Percentiles rank a stretch among this genome's conserved stretches.
Evolutionary conservation across 2,888 invertebrate species (phyloP).

Genomic region (Xestia ashworthii): DNA sequence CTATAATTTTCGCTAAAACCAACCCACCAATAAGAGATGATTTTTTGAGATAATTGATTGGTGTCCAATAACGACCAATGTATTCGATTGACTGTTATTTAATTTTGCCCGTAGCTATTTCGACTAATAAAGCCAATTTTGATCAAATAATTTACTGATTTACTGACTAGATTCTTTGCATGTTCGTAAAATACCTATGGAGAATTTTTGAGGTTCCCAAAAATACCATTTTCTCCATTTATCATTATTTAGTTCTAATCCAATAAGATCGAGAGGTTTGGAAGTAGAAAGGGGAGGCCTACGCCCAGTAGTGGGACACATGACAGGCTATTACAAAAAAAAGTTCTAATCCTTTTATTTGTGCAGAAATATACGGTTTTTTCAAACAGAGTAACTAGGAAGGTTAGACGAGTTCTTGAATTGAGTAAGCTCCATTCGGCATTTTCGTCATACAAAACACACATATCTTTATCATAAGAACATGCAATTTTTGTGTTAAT

Average conservation of each 20-base stretch:
- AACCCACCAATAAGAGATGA: background rate
- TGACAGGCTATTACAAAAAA: too few relatives aligned
- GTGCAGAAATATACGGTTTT: background rate
- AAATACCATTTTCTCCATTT: too few relatives aligned
- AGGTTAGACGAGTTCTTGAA: background rate
- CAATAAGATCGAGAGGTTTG: too few relatives aligned
- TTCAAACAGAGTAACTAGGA: background rate
- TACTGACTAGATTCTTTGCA: background rate
- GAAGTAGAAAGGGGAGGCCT: too few relatives aligned
- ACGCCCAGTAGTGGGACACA: too few relatives aligned
- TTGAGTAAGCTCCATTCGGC: background rate
- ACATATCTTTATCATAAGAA: background rate
- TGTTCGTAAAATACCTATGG: background rate
- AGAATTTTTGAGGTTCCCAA: background rate
- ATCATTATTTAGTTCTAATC: too few relatives aligned
- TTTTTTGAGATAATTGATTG: background rate
- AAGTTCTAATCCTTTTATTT: too few relatives aligned
- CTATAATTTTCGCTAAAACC: constrained; percentile 1
- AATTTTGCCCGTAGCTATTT: background rate
- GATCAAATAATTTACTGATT: background rate
- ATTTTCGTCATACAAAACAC: background rate
- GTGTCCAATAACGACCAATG: background rate
- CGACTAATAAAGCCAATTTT: background rate
- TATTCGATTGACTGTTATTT: background rate
- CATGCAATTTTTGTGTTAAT: background rate